Conservation (phyloP, 2,888 invertebrate species). For the Diaprepes abbreviatus region DNA sequence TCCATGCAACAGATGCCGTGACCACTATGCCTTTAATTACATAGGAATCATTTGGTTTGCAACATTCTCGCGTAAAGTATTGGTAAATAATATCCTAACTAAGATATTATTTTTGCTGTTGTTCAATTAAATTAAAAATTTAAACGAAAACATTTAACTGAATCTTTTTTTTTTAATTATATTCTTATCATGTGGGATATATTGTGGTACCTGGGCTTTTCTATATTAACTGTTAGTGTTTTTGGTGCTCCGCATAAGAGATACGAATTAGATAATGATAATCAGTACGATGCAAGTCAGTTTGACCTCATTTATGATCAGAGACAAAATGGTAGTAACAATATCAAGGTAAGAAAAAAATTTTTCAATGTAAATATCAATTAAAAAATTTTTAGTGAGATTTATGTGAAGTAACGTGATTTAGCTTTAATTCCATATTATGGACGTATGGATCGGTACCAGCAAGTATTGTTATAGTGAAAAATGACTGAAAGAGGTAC, state of each 20-base stretch:
- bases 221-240: constrained; percentile 40
- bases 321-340: constrained; percentile 83
- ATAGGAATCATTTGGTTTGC: constrained; percentile 9
- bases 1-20: not conserved
- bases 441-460: no score
- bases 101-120: no score
- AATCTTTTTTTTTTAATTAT: not conserved
- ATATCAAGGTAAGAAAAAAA: constrained; percentile 73
- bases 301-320: constrained; percentile 72
- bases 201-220: constrained; percentile 41
- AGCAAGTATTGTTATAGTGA: no score
- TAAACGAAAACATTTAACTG: not conserved
- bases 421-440: no score
- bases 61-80: not conserved
- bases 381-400: no score
- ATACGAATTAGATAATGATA: not conserved
- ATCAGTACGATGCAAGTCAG: constrained; percentile 47
- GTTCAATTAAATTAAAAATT: no score
- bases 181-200: constrained; percentile 40
- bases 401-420: no score
- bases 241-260: constrained; percentile 34
- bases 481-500: no score
- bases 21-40: constrained; percentile 20
- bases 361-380: no score
- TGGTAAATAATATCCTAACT: not conserved